Evolutionary conservation across 2,113 vertebrate species (phyloP).

Genomic region (Thalassoma bifasciatum): DNA sequence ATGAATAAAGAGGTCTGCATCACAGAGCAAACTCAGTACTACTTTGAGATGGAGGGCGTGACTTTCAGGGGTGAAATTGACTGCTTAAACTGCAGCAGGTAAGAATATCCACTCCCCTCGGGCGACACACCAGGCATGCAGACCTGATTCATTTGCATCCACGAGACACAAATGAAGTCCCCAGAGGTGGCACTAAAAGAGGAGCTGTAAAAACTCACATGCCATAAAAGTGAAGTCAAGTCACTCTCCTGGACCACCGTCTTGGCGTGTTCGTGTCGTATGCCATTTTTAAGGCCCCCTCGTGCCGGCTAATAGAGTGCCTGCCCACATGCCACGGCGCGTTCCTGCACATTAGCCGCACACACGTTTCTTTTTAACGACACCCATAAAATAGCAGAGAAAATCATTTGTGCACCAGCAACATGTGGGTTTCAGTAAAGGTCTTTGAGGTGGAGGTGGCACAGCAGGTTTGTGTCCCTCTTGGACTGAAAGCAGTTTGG

Average conservation of each 20-base stretch:
- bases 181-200: conserved; percentile 36
- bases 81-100: conserved; percentile 95
- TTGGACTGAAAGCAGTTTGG: conserved; percentile 22
- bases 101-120: conserved; percentile 35
- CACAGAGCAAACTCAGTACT: conserved; percentile 96
- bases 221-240: conserved; percentile 71
- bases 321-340: conserved; percentile 56
- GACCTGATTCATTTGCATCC: conserved; percentile 29
- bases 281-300: conserved; percentile 74
- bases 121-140: neutral
- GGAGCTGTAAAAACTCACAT: conserved; percentile 63
- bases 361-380: conserved; percentile 75
- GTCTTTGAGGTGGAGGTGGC: conserved; percentile 40
- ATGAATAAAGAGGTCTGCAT: conserved; percentile 92
- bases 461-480: conserved; percentile 39
- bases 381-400: conserved; percentile 72
- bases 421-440: conserved; percentile 56
- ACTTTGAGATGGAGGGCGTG: conserved; percentile 86
- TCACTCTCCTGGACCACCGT: conserved; percentile 55
- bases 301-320: conserved; percentile 76
- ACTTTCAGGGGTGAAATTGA: conserved; percentile 89
- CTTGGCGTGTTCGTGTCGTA: conserved; percentile 38
- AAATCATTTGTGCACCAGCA: conserved; percentile 63
- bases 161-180: conserved; percentile 47
- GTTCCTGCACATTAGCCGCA: conserved; percentile 72